Base-by-base conservation (phyloP, 2,888 invertebrate species). In the Sylvicola fuscatus region DNA sequence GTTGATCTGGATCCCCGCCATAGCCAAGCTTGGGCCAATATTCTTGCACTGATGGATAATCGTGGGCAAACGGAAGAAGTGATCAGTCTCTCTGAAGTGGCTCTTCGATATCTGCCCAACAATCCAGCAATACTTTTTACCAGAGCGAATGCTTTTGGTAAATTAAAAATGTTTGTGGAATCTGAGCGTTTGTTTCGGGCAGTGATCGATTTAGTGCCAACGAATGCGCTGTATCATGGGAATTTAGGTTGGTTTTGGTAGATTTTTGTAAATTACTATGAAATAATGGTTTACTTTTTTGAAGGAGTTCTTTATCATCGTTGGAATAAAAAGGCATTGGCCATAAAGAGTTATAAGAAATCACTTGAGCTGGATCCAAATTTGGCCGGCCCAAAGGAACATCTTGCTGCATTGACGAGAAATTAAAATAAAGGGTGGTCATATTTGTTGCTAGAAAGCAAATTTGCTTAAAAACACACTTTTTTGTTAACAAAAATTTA, bases 11-110 rank as follows among this genome's bases (percentile, higher is more conserved):
- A 80, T 49, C 75, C 81, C 0, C 70, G 68, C 1, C 90, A 93
- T 53, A 65, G 70, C 6, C 72, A 80, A 42, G 84, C 93, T 0
- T 95, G 95, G 95, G 83, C 80, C 32, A 97, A 95, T 52, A 70
- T 84, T 49, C 63, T 93, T 35, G 78, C 92, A 6, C 66, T 92
- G 46, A 58, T 84, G 38, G 87, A 89, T 51, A 78, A 78, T 44
- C 21, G 52, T 74, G 76, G 66, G 17, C 64, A 70, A 45, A 61
- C 68, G 30, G 66, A 74, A 10, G 69, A 74, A 49, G 87, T 86
- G 2, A 57, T 83, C 36, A 61, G 68, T 40, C 53, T 78, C 35
- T 83, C 81, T 6, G 64, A 68, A 13, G 64, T 67, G 44, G 90
- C 83, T 0, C 54, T 92, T 6, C 50, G 56, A 32, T 64, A 72